Evolutionary conservation across 2,113 vertebrate genomes (phyloP), one percentile per base, ranked within the genome.

Genomic region (Heteronetta atricapilla): DNA sequence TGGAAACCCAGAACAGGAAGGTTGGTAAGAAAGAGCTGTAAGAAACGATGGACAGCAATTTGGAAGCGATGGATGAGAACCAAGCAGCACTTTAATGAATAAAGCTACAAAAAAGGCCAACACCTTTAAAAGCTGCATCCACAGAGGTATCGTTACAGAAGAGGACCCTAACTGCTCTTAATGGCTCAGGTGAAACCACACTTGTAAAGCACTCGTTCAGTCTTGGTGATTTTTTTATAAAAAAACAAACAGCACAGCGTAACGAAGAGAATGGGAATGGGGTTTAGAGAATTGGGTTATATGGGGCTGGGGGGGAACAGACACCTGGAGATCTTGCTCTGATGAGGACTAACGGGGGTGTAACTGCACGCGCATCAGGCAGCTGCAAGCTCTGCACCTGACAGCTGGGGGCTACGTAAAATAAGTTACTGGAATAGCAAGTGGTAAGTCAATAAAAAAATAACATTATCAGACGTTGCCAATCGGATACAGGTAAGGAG

Each of bases 151-250:
- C 29, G 3, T 44, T 72, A 90, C 38, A 33, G 48, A 55, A 84
- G 52, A 89, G 33, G 38, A 89, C 69, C 3, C 0, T 17, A 79
- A 74, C 28, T 69, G 74, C 80, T 84, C 66, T 93, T 90, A 88
- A 88, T 13, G 73, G 88, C 93, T 93, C 73, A 55, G 90, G 88
- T 73, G 82, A 92, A 93, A 73, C 40, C 53, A 70, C 40, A 13
- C 44, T 40, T 58, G 48, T 78, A 72, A 36, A 87, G 80, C 77
- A 76, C 34, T 66, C 74, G 50, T 76, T 84, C 86, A 60, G 68
- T 56, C 74, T 88, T 3, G 53, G 60, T 59, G 76, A 48, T 9
- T 13, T 48, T 11, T 26, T 2, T 11, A 15, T 50, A 22, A 53
- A 63, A 63, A 33, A 76, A 73, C 52, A 7, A 93, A 82, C 28